Evolutionary conservation across 2,888 invertebrate species (phyloP), one percentile per base, ranked within the genome.

Genomic region (Apomyelois bistriatella): DNA sequence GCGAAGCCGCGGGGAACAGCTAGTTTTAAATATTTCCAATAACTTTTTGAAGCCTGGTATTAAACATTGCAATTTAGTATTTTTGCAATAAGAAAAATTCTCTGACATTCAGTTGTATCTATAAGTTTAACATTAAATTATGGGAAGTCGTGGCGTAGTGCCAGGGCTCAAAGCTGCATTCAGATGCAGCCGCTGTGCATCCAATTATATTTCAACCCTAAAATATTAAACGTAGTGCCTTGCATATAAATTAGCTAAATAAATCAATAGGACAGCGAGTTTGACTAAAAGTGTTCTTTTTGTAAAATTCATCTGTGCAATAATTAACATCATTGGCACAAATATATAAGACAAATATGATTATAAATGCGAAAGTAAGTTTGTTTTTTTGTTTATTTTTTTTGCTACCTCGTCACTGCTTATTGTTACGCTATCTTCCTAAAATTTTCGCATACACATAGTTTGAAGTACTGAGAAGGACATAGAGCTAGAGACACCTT

Each of bases 151-250:
- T 85, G 86, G 87, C 85, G 68, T 65, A 50, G 61, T 72, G 88
- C 87, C 88, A 86, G 79, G 70, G 67, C 68, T 72, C 72, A 76
- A 74, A 70, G 70, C 76, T 78, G 81, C 79, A 79, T 83, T 79
- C 77, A 70, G 72, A 79, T 82, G 85, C 85, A 85, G 76, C 77
- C 76, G 75, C 67, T 76, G 80, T 75, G 76, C 79, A 74, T 85
- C 81, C 85, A 88, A 87, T 88, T 88, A 88, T 79, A 82, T 76
- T 76, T 78, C 82, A 82, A 83, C 84, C 83, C 85, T 85, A 83
- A 87, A 88, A 85, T 85, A 87, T 87, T 79, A 82, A 82, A 70
- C 71, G 71, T 72, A 76, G 80, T 72, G 80, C 67, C 71, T 68
- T 66, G 85, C 81, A 85, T 88, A 78, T 74, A 74, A 85, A 86